Conservation (phyloP, 1,140 invertebrate species). For the Homarus americanus region DNA sequence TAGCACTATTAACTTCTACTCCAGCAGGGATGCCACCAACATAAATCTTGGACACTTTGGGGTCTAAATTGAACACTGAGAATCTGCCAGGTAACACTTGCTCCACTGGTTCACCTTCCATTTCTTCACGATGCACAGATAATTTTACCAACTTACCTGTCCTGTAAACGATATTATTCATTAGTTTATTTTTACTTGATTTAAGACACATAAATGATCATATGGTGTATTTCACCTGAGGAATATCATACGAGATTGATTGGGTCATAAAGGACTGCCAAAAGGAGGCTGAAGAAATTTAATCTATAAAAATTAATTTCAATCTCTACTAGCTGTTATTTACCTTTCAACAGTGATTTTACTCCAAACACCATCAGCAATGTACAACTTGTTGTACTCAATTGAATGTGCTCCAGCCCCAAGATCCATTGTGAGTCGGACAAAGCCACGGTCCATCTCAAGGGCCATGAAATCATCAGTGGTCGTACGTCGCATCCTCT, state of each 20-base stretch:
- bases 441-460: conserved; percentile 92
- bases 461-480: conserved; percentile 95
- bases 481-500: conserved; percentile 82
- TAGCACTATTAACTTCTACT: conserved; percentile 71
- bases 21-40: conserved; percentile 68
- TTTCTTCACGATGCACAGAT: conserved; percentile 85
- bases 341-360: conserved; percentile 92
- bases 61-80: conserved; percentile 92
- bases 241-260: no score
- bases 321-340: neutral
- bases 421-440: conserved; percentile 91
- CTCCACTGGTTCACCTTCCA: conserved; percentile 82
- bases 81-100: conserved; percentile 83
- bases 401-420: conserved; percentile 90
- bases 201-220: no score
- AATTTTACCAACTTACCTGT: conserved; percentile 90
- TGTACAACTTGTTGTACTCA: conserved; percentile 80
- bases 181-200: no score
- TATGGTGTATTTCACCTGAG: no score
- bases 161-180: no score
- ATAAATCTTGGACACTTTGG: conserved; percentile 77
- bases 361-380: conserved; percentile 91
- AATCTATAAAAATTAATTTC: conserved; percentile 78
- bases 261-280: no score
- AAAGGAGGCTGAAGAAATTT: no score